Evolutionary conservation across 2,113 vertebrate species (phyloP).

Genomic region (Onychorhynchus coronatus): DNA sequence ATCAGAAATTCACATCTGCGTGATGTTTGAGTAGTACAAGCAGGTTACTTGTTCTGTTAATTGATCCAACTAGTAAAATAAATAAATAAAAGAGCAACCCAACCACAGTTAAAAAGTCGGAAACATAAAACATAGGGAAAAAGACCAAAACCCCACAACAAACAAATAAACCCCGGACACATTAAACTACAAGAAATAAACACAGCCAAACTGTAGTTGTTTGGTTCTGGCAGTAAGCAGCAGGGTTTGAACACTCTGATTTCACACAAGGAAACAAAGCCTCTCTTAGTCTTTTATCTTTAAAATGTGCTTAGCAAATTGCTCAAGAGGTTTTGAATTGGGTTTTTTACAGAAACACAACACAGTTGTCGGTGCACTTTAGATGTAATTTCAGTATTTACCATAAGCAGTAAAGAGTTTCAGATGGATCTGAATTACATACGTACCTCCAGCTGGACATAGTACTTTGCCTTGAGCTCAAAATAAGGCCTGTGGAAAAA

Average conservation of each 20-base stretch:
- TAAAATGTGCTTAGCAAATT: not conserved
- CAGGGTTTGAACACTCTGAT: not conserved
- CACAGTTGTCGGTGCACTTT: not conserved
- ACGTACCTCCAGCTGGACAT: constrained; percentile 92
- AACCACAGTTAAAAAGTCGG: not conserved
- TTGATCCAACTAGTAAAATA: not conserved
- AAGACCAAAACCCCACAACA: not conserved
- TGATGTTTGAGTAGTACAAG: not conserved
- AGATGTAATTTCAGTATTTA: not conserved
- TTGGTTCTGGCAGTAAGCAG: not conserved
- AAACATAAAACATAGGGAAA: not conserved
- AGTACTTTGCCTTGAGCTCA: constrained; percentile 95
- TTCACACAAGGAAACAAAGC: not conserved
- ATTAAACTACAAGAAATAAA: not conserved
- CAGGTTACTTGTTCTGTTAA: not conserved
- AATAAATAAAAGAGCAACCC: not conserved
- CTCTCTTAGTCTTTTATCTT: not conserved
- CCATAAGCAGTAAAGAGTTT: not conserved
- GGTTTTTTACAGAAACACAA: not conserved
- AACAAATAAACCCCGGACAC: not conserved
- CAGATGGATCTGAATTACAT: not conserved
- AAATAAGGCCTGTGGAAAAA: constrained; percentile 87
- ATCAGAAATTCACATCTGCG: not conserved
- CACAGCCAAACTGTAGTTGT: not conserved
- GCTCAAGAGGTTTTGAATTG: not conserved